Percentiles rank a stretch among this genome's conserved stretches.
These are phyloP conservation scores for Limnephilus auricula DNA, from an alignment of 2,888 invertebrate genomes.

Conservation along the genomic window DNA sequence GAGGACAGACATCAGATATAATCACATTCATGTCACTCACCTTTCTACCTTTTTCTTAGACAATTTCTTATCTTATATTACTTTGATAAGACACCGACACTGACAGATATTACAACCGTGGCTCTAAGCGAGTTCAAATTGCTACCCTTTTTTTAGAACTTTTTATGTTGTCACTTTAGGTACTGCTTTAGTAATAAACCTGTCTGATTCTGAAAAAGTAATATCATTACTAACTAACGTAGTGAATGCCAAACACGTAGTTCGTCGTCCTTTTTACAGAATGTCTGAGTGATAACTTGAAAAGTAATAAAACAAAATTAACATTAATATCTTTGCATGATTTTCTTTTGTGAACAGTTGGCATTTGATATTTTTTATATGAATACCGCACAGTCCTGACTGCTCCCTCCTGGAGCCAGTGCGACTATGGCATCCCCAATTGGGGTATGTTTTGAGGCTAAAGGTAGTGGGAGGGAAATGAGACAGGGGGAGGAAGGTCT, in stretches of 20 bases:
- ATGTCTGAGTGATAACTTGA: too few relatives aligned
- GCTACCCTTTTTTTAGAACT: background rate
- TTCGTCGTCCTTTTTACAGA: background rate
- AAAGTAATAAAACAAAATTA: too few relatives aligned
- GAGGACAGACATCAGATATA: background rate
- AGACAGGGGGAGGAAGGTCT: too few relatives aligned
- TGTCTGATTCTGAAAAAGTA: background rate
- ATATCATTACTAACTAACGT: background rate
- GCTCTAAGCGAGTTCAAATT: background rate
- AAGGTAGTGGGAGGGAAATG: too few relatives aligned
- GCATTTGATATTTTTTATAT: too few relatives aligned
- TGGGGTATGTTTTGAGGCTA: too few relatives aligned
- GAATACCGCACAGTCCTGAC: too few relatives aligned
- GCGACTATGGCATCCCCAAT: too few relatives aligned
- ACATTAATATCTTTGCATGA: too few relatives aligned
- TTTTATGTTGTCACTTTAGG: background rate
- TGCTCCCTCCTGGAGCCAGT: too few relatives aligned
- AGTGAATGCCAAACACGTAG: background rate
- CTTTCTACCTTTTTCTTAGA: background rate
- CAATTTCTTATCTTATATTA: background rate
- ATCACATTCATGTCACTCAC: background rate
- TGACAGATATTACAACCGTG: background rate
- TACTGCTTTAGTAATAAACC: background rate
- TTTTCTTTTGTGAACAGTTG: too few relatives aligned
- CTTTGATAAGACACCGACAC: background rate